Evolutionary conservation across 2,113 vertebrate genomes (phyloP), one percentile per base, ranked within the genome.

Genomic region (Percopsis transmontana): DNA sequence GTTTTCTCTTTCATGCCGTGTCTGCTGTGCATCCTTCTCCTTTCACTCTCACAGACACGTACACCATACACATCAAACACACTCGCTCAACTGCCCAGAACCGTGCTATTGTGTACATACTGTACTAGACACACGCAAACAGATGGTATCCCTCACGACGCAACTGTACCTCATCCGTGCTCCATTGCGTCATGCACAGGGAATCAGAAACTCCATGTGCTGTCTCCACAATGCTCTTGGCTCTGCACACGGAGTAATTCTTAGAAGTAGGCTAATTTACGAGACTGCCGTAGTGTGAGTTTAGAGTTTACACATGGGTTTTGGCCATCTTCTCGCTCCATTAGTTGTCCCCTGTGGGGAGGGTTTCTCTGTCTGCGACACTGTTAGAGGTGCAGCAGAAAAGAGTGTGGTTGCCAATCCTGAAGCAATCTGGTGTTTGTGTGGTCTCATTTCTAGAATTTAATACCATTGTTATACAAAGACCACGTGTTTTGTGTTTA

Each of bases 401-500:
- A 40, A 41, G 15, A 48, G 16, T 33, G 11, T 60, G 21, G 27
- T 47, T 56, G 20, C 72, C 62, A 64, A 54, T 62, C 56, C 58
- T 38, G 47, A 57, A 61, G 56, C 20, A 13, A 12, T 10, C 19
- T 52, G 50, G 13, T 16, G 21, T 33, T 15, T 54, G 52, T 15
- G 58, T 79, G 2, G 66, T 79, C 33, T 8, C 40, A 74, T 80
- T 71, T 64, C 52, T 63, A 14, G 40, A 45, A 62, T 68, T 62
- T 44, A 59, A 41, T 55, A n/a, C 68, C 27, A 18, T 74, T 69
- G 72, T 68, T 79, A 4, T 65, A 75, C 74, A 61, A 58, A 62
- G 69, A 47, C 51, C 79, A 79, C 87, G 84, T 91, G 84, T 79
- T 80, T 64, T 64, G 11, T 83, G 70, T 87, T 91, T 91, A 86